A percentile compares a stretch with the other conserved stretches of the same genome.
Conservation (phyloP, 2,113 vertebrate genomes). For the Nyctereutes procyonoides region DNA sequence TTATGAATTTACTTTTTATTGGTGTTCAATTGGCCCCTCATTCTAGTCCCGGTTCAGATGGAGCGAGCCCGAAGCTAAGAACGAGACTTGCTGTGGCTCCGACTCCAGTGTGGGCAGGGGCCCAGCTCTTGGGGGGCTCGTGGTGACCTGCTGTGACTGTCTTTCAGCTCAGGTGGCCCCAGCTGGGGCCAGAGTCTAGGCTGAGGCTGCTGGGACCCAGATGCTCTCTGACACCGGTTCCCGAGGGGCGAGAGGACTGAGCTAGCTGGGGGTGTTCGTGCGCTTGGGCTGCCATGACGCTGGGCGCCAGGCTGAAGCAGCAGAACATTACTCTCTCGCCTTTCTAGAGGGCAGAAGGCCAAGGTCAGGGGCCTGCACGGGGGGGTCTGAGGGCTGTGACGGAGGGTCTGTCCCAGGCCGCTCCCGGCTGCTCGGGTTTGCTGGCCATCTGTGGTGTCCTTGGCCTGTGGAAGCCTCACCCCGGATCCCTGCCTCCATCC, state of each 20-base stretch:
- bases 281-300: not conserved
- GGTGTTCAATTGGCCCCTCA: not conserved
- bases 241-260: not conserved
- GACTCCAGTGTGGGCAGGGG: not conserved
- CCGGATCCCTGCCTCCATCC: not conserved
- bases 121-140: accelerated
- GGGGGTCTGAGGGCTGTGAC: not conserved
- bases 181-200: not conserved
- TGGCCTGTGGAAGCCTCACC: not conserved
- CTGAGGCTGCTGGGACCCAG: not conserved
- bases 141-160: accelerated
- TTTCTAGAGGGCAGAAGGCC: not conserved
- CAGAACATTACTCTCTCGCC: not conserved
- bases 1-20: too few relatives aligned
- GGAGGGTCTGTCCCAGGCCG: not conserved
- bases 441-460: not conserved
- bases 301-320: too few relatives aligned
- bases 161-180: too few relatives aligned
- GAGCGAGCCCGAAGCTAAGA: not conserved
- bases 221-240: not conserved
- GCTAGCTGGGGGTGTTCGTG: accelerated
- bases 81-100: accelerated
- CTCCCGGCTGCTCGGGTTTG: not conserved
- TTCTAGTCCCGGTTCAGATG: not conserved
- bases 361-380: not conserved